Base-by-base conservation (phyloP, 92 coral and sea anemone species). In the Nematostella vectensis region DNA sequence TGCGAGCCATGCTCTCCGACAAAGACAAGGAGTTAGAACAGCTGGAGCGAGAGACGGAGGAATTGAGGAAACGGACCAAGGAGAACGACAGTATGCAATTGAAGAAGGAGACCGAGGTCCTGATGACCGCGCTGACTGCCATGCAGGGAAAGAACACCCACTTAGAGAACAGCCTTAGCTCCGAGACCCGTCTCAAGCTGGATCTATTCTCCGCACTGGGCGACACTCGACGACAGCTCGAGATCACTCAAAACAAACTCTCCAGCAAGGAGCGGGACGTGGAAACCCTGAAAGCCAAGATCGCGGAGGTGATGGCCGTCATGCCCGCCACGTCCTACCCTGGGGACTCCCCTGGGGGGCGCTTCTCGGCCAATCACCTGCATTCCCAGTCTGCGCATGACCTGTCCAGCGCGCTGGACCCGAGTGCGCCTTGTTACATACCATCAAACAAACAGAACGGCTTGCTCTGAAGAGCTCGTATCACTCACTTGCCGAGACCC, bases 81-180 rank as follows among this genome's bases (percentile, higher is more conserved):
- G 99, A 82, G 54, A 69, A 68, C 28, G 96, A 82, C 29, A 88
- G 89, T 37, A 80, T 67, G 55, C 99, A 93, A 56, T 27, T 93
- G 30, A 93, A 85, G 79, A 89, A 93, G 55, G 99, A 93, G 50
- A 93, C 99, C 0, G 99, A 93, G 33, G 86, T 87, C 48, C 67
- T 93, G 29, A 86, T 93, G 93, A 80, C 89, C 10, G 96, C 99
- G 0, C 71, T 93, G 31, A 82, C 85, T 13, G 85, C 95, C n/a
- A 93, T 93, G 76, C 96, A 82, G 57, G 99, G 96, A 55, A 93
- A 93, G 77, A 93, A 93, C 76, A 93, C 96, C 21, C 96, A 86
- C 60, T 60, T 93, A 27, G 96, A 93, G 72, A 87, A 93, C 75
- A 93, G 96, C 39, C 72, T 93, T 17, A 87, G 93, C 67, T 86